phyloP scores from a whole-genome alignment of 2,113 vertebrate species.

The Nycticorax nycticorax region DNA sequence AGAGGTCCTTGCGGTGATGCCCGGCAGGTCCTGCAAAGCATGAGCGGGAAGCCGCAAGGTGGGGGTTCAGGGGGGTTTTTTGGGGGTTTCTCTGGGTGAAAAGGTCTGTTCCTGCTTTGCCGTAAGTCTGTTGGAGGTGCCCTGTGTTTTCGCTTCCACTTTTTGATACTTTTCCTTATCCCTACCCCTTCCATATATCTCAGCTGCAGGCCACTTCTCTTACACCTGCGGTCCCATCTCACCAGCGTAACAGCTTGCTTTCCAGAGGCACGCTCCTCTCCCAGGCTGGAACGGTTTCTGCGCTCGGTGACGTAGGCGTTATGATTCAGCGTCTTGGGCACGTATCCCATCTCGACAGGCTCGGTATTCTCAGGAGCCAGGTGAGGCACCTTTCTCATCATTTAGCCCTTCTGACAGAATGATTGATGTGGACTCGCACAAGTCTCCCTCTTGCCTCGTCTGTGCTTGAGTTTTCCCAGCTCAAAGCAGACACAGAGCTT shows the following conservation, averaged over 20 bases:
- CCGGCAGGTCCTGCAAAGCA: fast-evolving
- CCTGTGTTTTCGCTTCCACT: fast-evolving
- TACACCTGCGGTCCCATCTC: neutral
- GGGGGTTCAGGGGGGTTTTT: neutral
- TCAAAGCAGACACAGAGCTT: neutral
- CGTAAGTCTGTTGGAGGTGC: neutral
- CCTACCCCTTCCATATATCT: fast-evolving
- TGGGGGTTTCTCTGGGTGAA: neutral
- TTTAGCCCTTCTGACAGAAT: neutral
- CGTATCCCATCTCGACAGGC: neutral
- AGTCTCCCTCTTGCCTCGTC: neutral
- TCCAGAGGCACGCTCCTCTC: neutral
- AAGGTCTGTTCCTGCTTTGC: fast-evolving
- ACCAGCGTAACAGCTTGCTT: neutral
- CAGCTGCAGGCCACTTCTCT: neutral
- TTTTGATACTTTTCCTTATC: neutral
- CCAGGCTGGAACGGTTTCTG: neutral
- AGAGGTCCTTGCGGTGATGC: too few relatives aligned
- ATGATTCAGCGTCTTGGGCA: neutral
- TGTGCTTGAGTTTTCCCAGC: neutral
- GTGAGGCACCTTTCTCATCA: neutral
- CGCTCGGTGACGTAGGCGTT: neutral
- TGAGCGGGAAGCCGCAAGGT: neutral
- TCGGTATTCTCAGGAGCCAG: neutral
- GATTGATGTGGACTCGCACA: neutral